Conservation (phyloP, 2,113 vertebrate species). For the Piprites chloris region DNA sequence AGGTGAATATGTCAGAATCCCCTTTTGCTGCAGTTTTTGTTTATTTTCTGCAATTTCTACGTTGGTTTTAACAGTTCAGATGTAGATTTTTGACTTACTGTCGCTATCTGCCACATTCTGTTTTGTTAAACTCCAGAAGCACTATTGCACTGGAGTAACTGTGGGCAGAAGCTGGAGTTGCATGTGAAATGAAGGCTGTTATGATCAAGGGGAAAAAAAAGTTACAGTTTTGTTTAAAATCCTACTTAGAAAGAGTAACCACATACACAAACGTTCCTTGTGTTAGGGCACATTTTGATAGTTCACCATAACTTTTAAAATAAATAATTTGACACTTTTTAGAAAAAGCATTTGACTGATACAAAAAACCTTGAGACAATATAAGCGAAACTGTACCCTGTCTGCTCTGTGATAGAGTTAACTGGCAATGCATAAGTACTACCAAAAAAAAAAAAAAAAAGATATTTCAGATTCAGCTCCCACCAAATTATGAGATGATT, state of each 20-base stretch:
- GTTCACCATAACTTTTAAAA: background rate
- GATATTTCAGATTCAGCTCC: background rate
- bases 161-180: background rate
- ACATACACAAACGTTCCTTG: accelerated
- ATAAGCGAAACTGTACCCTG: background rate
- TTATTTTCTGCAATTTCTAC: background rate
- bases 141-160: background rate
- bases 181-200: background rate
- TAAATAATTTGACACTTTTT: background rate
- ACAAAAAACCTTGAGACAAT: background rate
- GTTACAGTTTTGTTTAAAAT: background rate
- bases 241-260: background rate
- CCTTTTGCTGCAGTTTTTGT: background rate
- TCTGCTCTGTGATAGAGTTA: background rate
- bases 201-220: background rate
- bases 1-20: background rate
- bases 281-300: background rate
- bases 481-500: background rate
- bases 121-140: background rate
- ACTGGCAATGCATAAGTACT: background rate
- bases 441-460: background rate
- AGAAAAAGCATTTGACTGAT: background rate
- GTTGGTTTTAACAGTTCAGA: background rate
- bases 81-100: background rate
- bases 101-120: background rate